A percentile compares a stretch with the other conserved stretches of the same genome.
phyloP scores from a whole-genome alignment of 2,888 invertebrate species.

The Papilio demoleus region DNA sequence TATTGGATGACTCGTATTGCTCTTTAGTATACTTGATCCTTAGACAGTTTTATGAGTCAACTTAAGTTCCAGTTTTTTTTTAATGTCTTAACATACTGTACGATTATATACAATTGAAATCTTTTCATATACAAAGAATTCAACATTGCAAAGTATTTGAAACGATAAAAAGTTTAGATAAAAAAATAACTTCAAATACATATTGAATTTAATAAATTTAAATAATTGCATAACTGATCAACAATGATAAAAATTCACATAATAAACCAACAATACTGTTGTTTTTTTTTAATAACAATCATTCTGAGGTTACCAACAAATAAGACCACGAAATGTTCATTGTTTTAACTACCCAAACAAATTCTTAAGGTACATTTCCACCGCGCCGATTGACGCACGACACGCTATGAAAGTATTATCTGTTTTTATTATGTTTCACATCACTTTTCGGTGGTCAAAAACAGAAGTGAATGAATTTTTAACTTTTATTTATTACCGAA shows the following conservation, averaged over 20 bases:
- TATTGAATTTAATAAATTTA: not conserved
- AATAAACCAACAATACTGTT: slow-evolving; percentile 8
- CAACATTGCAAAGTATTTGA: not conserved
- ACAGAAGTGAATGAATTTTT: too few relatives aligned
- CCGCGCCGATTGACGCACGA: not conserved
- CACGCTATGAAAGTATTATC: too few relatives aligned
- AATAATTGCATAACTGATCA: not conserved
- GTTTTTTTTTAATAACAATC: too few relatives aligned
- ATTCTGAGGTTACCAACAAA: not conserved
- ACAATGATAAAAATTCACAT: not conserved
- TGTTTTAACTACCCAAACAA: slow-evolving; percentile 1
- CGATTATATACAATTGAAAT: not conserved
- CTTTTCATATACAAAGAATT: not conserved
- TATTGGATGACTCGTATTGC: too few relatives aligned
- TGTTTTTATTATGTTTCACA: too few relatives aligned
- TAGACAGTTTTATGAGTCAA: not conserved
- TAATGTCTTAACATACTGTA: not conserved
- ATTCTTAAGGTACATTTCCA: not conserved
- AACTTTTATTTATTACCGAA: too few relatives aligned
- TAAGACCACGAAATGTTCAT: slow-evolving; percentile 6
- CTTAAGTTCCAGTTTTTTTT: too few relatives aligned
- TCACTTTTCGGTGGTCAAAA: too few relatives aligned
- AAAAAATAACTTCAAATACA: too few relatives aligned
- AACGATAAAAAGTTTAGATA: not conserved
- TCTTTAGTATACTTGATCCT: not conserved